Evolutionary conservation across 2,797 vertebrate genomes (phyloP).

Genomic region (Mormyrops attenuatus): DNA sequence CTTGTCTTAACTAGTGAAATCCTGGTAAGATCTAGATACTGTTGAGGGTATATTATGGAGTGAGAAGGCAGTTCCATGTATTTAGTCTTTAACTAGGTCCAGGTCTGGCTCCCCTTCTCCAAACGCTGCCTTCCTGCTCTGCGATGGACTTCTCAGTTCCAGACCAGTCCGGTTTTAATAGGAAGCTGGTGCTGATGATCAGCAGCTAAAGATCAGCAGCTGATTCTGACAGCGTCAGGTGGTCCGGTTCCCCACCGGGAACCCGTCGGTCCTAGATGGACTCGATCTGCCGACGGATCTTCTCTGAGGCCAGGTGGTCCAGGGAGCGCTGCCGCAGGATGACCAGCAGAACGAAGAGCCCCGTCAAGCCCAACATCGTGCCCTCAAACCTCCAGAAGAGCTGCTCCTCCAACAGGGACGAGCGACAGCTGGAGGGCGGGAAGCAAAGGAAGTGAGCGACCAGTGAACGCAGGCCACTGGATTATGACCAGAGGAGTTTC

Average conservation of each 20-base stretch:
- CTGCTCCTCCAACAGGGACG: slow-evolving; percentile 69
- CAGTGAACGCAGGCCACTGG: not conserved
- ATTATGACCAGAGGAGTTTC: not conserved
- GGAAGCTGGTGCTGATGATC: not conserved
- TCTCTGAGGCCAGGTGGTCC: slow-evolving; percentile 84
- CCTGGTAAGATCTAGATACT: not conserved
- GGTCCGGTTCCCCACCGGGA: not conserved
- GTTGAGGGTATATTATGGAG: not conserved
- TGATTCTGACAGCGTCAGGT: not conserved
- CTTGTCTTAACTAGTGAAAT: not conserved
- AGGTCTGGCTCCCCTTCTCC: not conserved
- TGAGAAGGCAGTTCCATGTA: not conserved
- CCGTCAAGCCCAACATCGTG: slow-evolving; percentile 59
- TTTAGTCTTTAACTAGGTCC: not conserved
- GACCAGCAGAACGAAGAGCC: slow-evolving; percentile 68
- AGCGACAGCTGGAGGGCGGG: slow-evolving; percentile 71
- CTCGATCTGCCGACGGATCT: slow-evolving; percentile 88
- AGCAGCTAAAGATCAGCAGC: not conserved
- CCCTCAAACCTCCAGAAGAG: slow-evolving; percentile 88
- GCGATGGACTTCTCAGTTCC: not conserved
- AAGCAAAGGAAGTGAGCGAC: not conserved
- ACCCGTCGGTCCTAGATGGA: slow-evolving; percentile 66
- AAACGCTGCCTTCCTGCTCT: not conserved
- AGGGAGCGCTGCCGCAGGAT: slow-evolving; percentile 73
- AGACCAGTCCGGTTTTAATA: not conserved